Evolutionary conservation across 2,113 vertebrate genomes (phyloP).

Genomic region (Syrrhaptes paradoxus): DNA sequence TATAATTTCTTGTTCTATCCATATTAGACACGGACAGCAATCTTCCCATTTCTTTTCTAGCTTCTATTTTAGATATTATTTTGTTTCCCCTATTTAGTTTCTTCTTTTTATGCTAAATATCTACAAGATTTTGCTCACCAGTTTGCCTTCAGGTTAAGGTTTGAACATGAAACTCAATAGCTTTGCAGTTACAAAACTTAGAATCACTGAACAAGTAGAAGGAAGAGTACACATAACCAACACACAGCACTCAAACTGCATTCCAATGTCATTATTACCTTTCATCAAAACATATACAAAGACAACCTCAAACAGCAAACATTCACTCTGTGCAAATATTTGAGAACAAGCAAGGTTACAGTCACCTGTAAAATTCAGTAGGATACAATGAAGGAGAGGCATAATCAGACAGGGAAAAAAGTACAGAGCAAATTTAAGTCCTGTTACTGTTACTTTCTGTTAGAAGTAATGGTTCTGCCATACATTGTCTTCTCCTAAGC

Average conservation of each 20-base stretch:
- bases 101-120: not conserved
- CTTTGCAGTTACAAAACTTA: not conserved
- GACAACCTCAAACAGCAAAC: not conserved
- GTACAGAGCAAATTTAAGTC: not conserved
- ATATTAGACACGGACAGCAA: not conserved
- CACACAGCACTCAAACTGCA: not conserved
- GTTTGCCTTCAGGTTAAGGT: not conserved
- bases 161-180: not conserved
- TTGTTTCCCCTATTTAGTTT: not conserved
- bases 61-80: not conserved
- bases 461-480: not conserved
- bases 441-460: not conserved
- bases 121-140: not conserved
- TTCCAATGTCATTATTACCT: not conserved
- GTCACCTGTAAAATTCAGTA: not conserved
- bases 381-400: not conserved
- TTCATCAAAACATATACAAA: not conserved
- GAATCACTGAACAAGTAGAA: not conserved
- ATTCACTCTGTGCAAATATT: not conserved
- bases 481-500: not conserved
- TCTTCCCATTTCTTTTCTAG: not conserved
- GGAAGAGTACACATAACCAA: too few species aligned
- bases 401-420: not conserved
- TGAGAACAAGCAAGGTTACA: not conserved
- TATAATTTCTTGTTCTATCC: not conserved